These are phyloP conservation scores for Drosophila multiciliata DNA, from an alignment of 2,888 invertebrate species.

Conservation along the genomic window DNA sequence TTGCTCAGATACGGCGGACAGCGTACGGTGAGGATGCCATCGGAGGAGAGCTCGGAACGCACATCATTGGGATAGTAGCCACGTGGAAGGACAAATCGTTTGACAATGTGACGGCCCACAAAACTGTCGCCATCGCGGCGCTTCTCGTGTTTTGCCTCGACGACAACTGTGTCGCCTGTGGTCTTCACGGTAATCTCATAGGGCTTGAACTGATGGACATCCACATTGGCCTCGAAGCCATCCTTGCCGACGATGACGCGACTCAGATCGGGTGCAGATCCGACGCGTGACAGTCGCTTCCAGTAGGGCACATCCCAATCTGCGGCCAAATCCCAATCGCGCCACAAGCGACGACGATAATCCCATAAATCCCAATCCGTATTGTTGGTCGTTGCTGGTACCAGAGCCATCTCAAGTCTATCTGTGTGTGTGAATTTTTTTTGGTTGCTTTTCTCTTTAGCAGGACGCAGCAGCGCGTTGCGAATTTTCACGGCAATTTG, in stretches of 20 bases:
- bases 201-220: constrained; percentile 89
- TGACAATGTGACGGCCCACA: constrained; percentile 92
- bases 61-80: constrained; percentile 90
- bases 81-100: constrained; percentile 89
- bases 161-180: constrained; percentile 87
- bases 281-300: constrained; percentile 83
- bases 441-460: not conserved
- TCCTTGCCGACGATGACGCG: constrained; percentile 86
- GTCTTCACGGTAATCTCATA: constrained; percentile 90
- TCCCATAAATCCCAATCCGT: constrained; percentile 84
- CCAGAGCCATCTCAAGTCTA: constrained; percentile 77
- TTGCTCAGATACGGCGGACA: constrained; percentile 87
- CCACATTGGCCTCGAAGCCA: constrained; percentile 88
- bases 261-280: constrained; percentile 84
- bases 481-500: constrained; percentile 40
- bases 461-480: constrained; percentile 71
- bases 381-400: constrained; percentile 73
- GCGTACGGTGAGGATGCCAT: constrained; percentile 91
- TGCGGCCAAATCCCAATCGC: constrained; percentile 83
- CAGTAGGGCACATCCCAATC: constrained; percentile 83
- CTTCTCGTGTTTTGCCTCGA: constrained; percentile 90
- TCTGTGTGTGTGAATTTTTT: constrained; percentile 24
- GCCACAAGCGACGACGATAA: constrained; percentile 83
- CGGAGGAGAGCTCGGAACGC: constrained; percentile 87
- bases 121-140: constrained; percentile 90